These are phyloP conservation scores for Nanorana parkeri DNA, from an alignment of 2,113 vertebrate species.

Conservation along the genomic window DNA sequence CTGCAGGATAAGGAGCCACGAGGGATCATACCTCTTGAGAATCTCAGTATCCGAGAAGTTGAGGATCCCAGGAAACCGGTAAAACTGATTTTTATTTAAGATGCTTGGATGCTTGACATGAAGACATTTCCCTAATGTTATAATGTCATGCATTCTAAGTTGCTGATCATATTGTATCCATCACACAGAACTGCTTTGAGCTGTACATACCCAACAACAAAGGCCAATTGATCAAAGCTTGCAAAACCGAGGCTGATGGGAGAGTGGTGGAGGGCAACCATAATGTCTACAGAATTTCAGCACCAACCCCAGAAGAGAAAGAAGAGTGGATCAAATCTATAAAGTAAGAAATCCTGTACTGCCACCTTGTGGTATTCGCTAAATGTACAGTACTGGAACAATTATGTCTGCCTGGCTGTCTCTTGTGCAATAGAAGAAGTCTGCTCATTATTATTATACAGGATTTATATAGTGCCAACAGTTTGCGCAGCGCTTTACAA, in stretches of 20 bases:
- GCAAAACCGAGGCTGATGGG: conserved; percentile 90
- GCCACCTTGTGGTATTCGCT: background rate
- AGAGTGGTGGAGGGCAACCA: conserved; percentile 93
- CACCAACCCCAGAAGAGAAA: conserved; percentile 92
- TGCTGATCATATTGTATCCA: background rate
- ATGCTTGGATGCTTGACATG: background rate
- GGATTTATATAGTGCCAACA: no score
- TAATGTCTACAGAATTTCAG: conserved; percentile 91
- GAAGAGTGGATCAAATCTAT: conserved; percentile 95
- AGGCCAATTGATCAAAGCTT: conserved; percentile 91
- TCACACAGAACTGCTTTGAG: conserved; percentile 88
- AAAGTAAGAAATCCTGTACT: conserved; percentile 72
- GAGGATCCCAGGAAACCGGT: conserved; percentile 84
- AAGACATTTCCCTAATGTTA: background rate
- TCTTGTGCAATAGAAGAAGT: no score
- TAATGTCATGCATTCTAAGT: background rate
- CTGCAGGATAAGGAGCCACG: conserved; percentile 73
- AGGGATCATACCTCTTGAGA: conserved; percentile 88
- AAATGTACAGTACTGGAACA: no score
- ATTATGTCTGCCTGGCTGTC: no score
- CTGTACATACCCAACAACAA: conserved; percentile 93
- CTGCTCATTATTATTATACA: no score
- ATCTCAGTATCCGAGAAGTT: conserved; percentile 91
- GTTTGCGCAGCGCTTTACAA: no score
- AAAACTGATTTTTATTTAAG: conserved; percentile 23